Conservation (phyloP, 2,113 vertebrate species). For the Poicephalus meyeri region DNA sequence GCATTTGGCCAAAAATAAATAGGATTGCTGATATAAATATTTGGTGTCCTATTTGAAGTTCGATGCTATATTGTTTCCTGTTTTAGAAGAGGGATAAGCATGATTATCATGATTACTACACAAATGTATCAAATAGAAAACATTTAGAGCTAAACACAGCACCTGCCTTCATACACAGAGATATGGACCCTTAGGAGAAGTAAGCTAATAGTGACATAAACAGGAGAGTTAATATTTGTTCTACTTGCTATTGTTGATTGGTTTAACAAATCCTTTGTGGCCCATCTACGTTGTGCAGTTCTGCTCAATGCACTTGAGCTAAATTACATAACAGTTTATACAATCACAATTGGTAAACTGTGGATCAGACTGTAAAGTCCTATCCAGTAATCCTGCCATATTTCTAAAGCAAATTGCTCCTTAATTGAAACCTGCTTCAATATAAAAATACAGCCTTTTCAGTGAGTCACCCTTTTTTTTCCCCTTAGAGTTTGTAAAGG, state of each 20-base stretch:
- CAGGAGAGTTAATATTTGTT: conserved; percentile 68
- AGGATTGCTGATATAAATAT: neutral
- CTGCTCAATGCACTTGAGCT: conserved; percentile 43
- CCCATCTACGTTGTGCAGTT: conserved; percentile 19
- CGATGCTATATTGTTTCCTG: conserved; percentile 4
- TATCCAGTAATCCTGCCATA: conserved; percentile 40
- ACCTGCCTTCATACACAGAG: conserved; percentile 43
- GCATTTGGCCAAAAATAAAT: neutral
- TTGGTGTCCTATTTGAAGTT: conserved; percentile 1
- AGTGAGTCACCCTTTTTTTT: conserved; percentile 2
- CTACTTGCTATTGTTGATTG: conserved; percentile 50
- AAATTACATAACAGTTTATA: conserved; percentile 58
- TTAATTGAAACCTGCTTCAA: conserved; percentile 65
- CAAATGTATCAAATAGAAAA: conserved; percentile 27
- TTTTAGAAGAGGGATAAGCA: conserved; percentile 50
- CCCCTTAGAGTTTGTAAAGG: neutral
- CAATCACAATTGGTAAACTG: conserved; percentile 34
- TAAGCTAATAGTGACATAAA: conserved; percentile 67
- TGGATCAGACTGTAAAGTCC: conserved; percentile 38
- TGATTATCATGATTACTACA: conserved; percentile 19
- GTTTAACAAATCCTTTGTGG: conserved; percentile 69
- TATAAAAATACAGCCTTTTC: conserved; percentile 35
- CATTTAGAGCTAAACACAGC: conserved; percentile 28
- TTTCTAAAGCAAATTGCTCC: conserved; percentile 64
- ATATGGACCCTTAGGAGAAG: conserved; percentile 71